A percentile compares a stretch with the other conserved stretches of the same genome.
Evolutionary conservation across 2,113 vertebrate species (phyloP).

Genomic region (Xenopus borealis): DNA sequence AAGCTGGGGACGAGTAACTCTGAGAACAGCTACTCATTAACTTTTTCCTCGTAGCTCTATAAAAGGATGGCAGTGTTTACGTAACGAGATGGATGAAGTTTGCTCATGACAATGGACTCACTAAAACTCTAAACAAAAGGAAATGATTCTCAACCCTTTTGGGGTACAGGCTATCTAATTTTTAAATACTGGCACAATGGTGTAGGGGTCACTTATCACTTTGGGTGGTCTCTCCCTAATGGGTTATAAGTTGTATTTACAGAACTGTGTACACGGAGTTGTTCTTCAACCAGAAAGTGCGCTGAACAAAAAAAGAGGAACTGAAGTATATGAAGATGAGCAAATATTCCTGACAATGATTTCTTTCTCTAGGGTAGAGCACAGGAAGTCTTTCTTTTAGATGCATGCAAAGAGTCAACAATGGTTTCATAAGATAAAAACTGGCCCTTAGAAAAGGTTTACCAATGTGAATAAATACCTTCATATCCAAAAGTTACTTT

Average conservation of each 20-base stretch:
- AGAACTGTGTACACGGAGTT: neutral
- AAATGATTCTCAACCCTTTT: conserved; percentile 25
- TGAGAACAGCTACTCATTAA: conserved; percentile 30
- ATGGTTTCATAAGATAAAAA: neutral
- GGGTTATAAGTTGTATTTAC: conserved; percentile 11
- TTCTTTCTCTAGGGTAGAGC: neutral
- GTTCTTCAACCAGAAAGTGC: neutral
- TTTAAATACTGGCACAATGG: conserved; percentile 10
- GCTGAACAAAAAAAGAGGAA: neutral
- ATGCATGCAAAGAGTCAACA: neutral
- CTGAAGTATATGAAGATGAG: conserved; percentile 10
- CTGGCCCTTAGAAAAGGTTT: neutral
- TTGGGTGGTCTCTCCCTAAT: neutral
- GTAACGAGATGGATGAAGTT: conserved; percentile 39
- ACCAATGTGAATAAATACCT: no score
- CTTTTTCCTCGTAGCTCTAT: conserved; percentile 1
- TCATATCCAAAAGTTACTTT: no score
- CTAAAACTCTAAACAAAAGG: conserved; percentile 15
- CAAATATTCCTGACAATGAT: conserved; percentile 2
- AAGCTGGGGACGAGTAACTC: neutral
- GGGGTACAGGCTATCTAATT: conserved; percentile 12
- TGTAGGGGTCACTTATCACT: conserved; percentile 10
- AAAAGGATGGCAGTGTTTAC: conserved; percentile 23
- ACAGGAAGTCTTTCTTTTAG: neutral
- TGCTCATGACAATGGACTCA: conserved; percentile 36